phyloP scores from a whole-genome alignment of 2,113 vertebrate species.

The Nansenia antarctica region DNA sequence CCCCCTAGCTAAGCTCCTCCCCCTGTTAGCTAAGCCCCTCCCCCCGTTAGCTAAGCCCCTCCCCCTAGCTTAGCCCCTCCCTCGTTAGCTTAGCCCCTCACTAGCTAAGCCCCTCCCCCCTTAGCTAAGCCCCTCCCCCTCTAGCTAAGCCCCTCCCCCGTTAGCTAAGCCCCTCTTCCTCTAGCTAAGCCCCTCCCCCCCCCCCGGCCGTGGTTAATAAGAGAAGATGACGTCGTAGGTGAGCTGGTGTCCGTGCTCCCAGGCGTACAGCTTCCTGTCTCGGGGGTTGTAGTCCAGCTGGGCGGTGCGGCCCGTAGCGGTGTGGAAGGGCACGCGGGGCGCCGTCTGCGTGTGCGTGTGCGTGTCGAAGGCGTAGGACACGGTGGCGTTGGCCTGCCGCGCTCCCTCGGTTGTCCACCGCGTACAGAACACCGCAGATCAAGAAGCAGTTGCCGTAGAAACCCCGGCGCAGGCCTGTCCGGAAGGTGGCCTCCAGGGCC shows the following conservation, averaged over 20 bases:
- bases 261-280: slow-evolving; percentile 92
- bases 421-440: slow-evolving; percentile 93
- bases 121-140: too few relatives aligned
- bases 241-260: slow-evolving; percentile 97
- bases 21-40: too few relatives aligned
- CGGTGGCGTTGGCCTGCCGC: too few relatives aligned
- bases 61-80: too few relatives aligned
- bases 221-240: slow-evolving; percentile 89
- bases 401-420: slow-evolving; percentile 89
- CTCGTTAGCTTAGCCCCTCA: too few relatives aligned
- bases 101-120: too few relatives aligned
- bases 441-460: slow-evolving; percentile 96
- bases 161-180: too few relatives aligned
- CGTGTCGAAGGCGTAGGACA: slow-evolving; percentile 93
- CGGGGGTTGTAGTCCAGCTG: slow-evolving; percentile 98
- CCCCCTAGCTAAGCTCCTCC: too few relatives aligned
- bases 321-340: slow-evolving; percentile 89
- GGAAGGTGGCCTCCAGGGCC: slow-evolving; percentile 90
- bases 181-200: too few relatives aligned
- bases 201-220: too few relatives aligned
- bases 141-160: too few relatives aligned
- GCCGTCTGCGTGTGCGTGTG: slow-evolving; percentile 89
- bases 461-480: slow-evolving; percentile 86
- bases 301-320: slow-evolving; percentile 87
- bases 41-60: too few relatives aligned